Percentiles rank a stretch among this genome's conserved stretches.
These are phyloP conservation scores for Brachyopa scutellaris DNA, from an alignment of 2,888 invertebrate genomes.

Conservation along the genomic window DNA sequence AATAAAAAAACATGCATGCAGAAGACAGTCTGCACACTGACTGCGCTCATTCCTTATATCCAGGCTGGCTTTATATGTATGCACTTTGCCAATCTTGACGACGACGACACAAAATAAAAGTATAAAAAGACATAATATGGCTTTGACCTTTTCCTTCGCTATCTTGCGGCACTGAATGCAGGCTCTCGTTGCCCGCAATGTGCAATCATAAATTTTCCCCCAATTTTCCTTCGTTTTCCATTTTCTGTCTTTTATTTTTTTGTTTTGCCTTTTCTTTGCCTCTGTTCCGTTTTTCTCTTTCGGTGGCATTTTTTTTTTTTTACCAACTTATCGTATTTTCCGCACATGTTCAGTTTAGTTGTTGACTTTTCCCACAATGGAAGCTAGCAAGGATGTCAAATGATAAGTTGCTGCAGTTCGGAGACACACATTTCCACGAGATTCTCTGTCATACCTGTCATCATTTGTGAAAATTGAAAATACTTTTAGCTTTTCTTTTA, in stretches of 20 bases:
- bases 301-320: constrained; percentile 31
- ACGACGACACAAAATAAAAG: constrained; percentile 11
- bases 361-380: background rate
- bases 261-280: constrained; percentile 48
- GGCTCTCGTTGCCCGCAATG: constrained; percentile 74
- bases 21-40: constrained; percentile 15
- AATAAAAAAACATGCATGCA: background rate
- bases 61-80: constrained; percentile 1
- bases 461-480: background rate
- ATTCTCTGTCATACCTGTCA: background rate
- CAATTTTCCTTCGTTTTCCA: constrained; percentile 66
- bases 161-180: constrained; percentile 74
- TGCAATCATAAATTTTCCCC: constrained; percentile 72
- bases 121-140: constrained; percentile 61
- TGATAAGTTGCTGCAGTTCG: constrained; percentile 38
- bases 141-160: constrained; percentile 72
- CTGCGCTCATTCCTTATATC: constrained; percentile 18
- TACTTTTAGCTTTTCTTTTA: background rate
- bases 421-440: background rate
- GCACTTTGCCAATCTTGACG: too few relatives aligned
- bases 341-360: constrained; percentile 12
- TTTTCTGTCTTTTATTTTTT: constrained; percentile 36
- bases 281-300: constrained; percentile 25
- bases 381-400: constrained; percentile 20
- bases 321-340: constrained; percentile 20